These are phyloP conservation scores for Apodemia mormo DNA, from an alignment of 2,888 invertebrate genomes.

Conservation along the genomic window DNA sequence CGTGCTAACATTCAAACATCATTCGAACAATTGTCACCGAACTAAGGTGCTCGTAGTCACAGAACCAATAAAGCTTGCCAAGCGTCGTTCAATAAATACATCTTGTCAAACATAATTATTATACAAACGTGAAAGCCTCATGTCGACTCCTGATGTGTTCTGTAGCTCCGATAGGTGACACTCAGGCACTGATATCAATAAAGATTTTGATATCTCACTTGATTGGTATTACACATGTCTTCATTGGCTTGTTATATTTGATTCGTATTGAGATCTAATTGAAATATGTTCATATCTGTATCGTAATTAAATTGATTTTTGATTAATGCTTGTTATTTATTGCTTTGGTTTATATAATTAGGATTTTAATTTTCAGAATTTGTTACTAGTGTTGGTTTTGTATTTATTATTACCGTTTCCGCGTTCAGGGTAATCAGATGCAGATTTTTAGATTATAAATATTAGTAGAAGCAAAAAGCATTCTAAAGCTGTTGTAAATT, in stretches of 20 bases:
- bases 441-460: too few species aligned
- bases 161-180: background rate
- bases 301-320: too few species aligned
- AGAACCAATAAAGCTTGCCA: slow-evolving; percentile 4
- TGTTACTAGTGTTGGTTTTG: too few species aligned
- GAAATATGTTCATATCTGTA: too few species aligned
- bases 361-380: too few species aligned
- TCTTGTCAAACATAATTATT: slow-evolving; percentile 23
- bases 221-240: background rate
- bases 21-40: background rate
- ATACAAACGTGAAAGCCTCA: slow-evolving; percentile 39
- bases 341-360: too few species aligned
- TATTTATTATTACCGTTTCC: too few species aligned
- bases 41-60: background rate
- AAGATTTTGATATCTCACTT: background rate
- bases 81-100: slow-evolving; percentile 13
- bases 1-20: background rate
- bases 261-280: background rate
- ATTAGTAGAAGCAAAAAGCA: too few species aligned
- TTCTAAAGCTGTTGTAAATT: too few species aligned
- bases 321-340: too few species aligned
- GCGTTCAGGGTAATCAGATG: too few species aligned
- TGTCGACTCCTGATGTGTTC: slow-evolving; percentile 13
- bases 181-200: background rate
- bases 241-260: background rate